A percentile compares a stretch with the other conserved stretches of the same genome.
Conservation (phyloP, 2,113 vertebrate genomes). For the Apodemus speciosus region DNA sequence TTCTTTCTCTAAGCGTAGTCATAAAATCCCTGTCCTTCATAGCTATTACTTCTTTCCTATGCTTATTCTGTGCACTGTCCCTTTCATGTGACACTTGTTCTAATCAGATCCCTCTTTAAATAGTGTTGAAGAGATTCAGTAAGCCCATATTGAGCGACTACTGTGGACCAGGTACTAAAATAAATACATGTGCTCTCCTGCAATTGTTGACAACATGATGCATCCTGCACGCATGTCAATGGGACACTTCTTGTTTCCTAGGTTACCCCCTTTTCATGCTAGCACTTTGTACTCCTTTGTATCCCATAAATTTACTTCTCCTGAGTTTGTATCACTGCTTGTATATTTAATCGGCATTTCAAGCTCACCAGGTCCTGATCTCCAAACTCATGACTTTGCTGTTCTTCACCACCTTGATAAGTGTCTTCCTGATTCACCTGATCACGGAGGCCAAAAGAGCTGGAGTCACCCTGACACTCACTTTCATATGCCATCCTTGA, state of each 20-base stretch:
- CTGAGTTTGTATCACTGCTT: background rate
- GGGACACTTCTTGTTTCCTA: background rate
- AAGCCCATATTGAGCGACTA: constrained; percentile 2
- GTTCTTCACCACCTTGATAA: constrained; percentile 2
- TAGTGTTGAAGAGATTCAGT: constrained; percentile 10
- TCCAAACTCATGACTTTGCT: background rate
- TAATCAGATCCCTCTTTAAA: constrained; percentile 42
- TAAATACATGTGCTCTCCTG: constrained; percentile 16
- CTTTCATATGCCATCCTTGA: background rate
- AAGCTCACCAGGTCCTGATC: background rate
- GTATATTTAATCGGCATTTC: background rate
- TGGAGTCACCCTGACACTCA: background rate
- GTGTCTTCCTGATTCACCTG: background rate
- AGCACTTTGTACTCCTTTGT: constrained; percentile 4
- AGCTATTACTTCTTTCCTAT: constrained; percentile 9
- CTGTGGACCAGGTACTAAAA: constrained; percentile 10
- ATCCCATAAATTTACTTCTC: constrained; percentile 21
- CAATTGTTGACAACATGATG: background rate
- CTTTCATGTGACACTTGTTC: constrained; percentile 3
- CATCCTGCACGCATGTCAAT: background rate
- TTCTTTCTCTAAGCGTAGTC: background rate
- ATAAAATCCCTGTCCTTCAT: background rate
- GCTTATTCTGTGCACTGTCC: background rate
- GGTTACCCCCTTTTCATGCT: background rate
- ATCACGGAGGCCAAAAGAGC: background rate